A percentile compares a stretch with the other conserved stretches of the same genome.
Conservation (phyloP, 2,888 invertebrate genomes). For the Pollenia amentaria region DNA sequence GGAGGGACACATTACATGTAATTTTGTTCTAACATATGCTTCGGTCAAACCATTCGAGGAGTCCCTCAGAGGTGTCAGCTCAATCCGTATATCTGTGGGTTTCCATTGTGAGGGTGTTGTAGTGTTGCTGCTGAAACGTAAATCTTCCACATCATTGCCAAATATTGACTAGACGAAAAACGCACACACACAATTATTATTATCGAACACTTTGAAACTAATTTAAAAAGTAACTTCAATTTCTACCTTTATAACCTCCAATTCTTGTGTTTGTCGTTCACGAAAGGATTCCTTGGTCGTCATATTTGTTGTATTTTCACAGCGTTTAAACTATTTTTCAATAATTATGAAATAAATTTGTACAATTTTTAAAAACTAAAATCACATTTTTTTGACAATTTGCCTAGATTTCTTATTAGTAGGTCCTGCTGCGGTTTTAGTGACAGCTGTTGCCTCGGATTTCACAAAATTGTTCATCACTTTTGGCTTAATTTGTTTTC, state of each 20-base stretch:
- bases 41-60: constrained; percentile 87
- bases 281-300: constrained; percentile 87
- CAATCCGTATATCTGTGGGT: constrained; percentile 90
- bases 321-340: not conserved
- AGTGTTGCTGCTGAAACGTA: constrained; percentile 87
- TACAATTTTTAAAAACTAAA: not conserved
- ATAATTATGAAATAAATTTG: constrained; percentile 35
- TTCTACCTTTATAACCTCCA: constrained; percentile 93
- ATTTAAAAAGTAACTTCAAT: not conserved
- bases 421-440: constrained; percentile 36
- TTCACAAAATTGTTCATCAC: constrained; percentile 53
- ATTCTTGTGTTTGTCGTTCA: constrained; percentile 93
- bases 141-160: constrained; percentile 89
- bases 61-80: constrained; percentile 91
- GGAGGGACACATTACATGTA: constrained; percentile 90
- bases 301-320: constrained; percentile 29
- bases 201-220: not conserved
- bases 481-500: not conserved
- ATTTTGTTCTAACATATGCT: constrained; percentile 89
- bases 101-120: constrained; percentile 85
- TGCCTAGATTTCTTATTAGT: constrained; percentile 4
- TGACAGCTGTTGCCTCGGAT: constrained; percentile 57
- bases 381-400: not conserved
- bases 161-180: constrained; percentile 89
- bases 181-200: not conserved